A percentile compares a stretch with the other conserved stretches of the same genome.
These are phyloP conservation scores for Heliocidaris tuberculata DNA, from an alignment of 35 echinoderm and acorn worm genomes.

Conservation along the genomic window DNA sequence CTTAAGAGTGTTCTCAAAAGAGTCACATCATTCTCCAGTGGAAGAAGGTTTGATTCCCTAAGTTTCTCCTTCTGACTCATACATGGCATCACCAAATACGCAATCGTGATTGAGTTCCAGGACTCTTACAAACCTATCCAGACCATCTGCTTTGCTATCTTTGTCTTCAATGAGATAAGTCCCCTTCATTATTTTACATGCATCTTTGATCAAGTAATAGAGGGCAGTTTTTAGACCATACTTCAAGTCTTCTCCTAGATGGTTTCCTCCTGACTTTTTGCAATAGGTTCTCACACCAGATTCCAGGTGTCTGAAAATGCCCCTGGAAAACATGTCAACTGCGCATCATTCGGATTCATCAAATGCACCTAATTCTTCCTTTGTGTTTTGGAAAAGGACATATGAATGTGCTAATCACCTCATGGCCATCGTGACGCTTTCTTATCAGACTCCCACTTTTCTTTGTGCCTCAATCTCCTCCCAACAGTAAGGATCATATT, in stretches of 20 bases:
- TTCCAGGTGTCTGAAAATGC: constrained; percentile 51
- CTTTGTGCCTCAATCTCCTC: constrained; percentile 32
- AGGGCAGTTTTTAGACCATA: constrained; percentile 47
- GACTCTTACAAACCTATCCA: constrained; percentile 9
- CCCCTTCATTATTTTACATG: constrained; percentile 11
- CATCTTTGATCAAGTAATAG: constrained; percentile 42
- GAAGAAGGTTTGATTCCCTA: constrained; percentile 29
- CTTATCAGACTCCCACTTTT: constrained; percentile 46
- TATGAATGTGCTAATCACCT: constrained; percentile 36
- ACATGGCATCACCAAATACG: constrained; percentile 1
- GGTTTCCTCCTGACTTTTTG: neutral
- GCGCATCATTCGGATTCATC: constrained; percentile 12
- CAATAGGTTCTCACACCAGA: constrained; percentile 36
- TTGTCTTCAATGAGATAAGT: neutral
- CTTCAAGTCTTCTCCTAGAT: constrained; percentile 9
- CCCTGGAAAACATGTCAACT: constrained; percentile 52
- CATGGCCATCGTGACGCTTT: constrained; percentile 52
- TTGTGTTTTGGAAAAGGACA: constrained; percentile 11
- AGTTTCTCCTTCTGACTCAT: constrained; percentile 25
- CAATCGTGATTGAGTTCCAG: neutral
- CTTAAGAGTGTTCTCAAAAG: neutral
- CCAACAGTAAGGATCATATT: constrained; percentile 21
- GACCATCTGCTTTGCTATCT: neutral
- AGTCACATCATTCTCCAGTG: neutral
- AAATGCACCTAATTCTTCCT: constrained; percentile 42